Base-by-base conservation (phyloP, 2,888 invertebrate genomes). In the Selenia dentaria region DNA sequence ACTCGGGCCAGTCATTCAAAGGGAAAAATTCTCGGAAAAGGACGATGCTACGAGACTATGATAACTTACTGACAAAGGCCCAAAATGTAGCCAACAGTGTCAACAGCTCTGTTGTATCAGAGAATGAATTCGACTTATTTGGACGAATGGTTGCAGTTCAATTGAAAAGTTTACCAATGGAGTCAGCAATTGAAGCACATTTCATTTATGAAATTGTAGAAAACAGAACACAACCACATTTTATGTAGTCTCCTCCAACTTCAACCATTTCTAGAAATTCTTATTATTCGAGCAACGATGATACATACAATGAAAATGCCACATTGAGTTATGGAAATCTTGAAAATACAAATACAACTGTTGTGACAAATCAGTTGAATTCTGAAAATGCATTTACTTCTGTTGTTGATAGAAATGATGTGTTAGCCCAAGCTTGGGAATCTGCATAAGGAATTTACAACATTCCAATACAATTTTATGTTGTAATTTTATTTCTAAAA, bases 351-450 rank as follows among this genome's bases (percentile, higher is more conserved):
- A 26, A 33, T 26, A 40, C 40, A 40, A 24, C 24, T 24, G 29
- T 38, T 38, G 22, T 29, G 22, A 31, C 38, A 38, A 38, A 38
- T 38, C 29, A 38, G 38, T 22, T 22, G 22, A 29, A 29, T 20
- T 38, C 29, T 38, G 22, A 38, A 29, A 38, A 38, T 38, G 29
- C 29, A 24, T 24, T 24, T 24, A 24, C 24, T 24, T 24, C 24
- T 24, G 24, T 24, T 24, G 33, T 32, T 40, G 40, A 40, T 32
- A 40, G 32, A 26, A 40, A 32, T 40, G 32, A 40, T 40, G 32
- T 40, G 32, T 40, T 40, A 40, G 25, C 40, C 16, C 40, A 40
- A 32, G 40, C 40, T 40, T 40, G 32, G 40, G 40, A 32, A 40
- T 40, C 33, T 33, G 40, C 33, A 40, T 33, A 40, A 40, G 25